phyloP scores from a whole-genome alignment of 2,113 vertebrate species.

The Limnothrissa miodon region DNA sequence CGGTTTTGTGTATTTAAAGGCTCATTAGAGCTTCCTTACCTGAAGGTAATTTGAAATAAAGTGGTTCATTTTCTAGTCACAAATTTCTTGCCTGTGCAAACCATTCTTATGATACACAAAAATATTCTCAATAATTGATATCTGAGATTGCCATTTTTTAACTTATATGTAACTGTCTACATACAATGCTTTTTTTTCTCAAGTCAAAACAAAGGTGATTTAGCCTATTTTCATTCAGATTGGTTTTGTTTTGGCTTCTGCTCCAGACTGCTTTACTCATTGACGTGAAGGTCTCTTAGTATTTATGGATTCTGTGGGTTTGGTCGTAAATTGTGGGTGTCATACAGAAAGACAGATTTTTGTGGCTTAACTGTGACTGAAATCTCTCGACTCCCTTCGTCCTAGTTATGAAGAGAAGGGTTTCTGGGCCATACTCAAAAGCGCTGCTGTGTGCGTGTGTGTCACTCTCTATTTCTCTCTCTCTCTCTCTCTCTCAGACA shows the following conservation, averaged over 20 bases:
- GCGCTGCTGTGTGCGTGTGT: constrained; percentile 34
- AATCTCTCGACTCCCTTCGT: constrained; percentile 46
- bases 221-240: neutral
- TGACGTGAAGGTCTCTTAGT: constrained; percentile 37
- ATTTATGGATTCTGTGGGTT: constrained; percentile 43
- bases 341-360: constrained; percentile 46
- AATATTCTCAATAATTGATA: neutral
- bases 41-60: neutral
- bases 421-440: constrained; percentile 46
- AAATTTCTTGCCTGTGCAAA: neutral
- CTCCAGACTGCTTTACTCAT: constrained; percentile 20
- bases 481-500: neutral
- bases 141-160: neutral
- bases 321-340: constrained; percentile 39
- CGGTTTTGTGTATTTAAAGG: constrained; percentile 4
- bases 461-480: neutral
- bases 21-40: neutral
- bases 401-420: constrained; percentile 41
- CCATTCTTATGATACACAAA: neutral
- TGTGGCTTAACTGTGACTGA: constrained; percentile 37
- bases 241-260: constrained; percentile 28
- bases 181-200: neutral
- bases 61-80: neutral
- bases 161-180: neutral
- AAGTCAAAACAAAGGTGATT: neutral